Evolutionary conservation across 2,888 invertebrate genomes (phyloP).

Genomic region (Smittia sp.): DNA sequence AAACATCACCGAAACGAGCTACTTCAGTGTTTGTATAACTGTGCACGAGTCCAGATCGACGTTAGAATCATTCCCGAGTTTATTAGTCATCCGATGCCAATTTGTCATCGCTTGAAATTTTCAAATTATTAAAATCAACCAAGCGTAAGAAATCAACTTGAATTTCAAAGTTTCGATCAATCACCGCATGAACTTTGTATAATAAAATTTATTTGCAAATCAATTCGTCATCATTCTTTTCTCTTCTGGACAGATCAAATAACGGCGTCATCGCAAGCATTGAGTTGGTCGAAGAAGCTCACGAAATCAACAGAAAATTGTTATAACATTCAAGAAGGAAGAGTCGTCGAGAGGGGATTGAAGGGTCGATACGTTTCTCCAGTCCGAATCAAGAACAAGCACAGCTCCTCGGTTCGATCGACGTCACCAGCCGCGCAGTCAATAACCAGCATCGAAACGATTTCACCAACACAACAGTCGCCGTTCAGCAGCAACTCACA

Average conservation of each 20-base stretch:
- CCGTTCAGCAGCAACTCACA: background rate
- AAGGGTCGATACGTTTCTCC: constrained; percentile 40
- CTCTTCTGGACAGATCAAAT: background rate
- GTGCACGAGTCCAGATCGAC: background rate
- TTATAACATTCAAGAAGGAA: constrained; percentile 42
- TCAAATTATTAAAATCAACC: too few relatives aligned
- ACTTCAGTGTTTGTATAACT: background rate
- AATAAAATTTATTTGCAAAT: background rate
- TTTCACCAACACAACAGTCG: constrained; percentile 21
- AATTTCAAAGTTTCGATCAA: too few relatives aligned
- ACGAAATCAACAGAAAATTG: constrained; percentile 41
- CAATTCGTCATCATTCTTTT: too few relatives aligned
- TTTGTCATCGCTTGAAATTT: too few relatives aligned
- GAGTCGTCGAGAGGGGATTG: constrained; percentile 23
- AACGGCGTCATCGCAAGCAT: background rate
- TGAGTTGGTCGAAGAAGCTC: constrained; percentile 32
- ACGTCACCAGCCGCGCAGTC: constrained; percentile 25
- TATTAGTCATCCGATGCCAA: too few relatives aligned
- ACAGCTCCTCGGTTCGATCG: constrained; percentile 4
- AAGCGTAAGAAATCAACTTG: too few relatives aligned
- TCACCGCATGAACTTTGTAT: too few relatives aligned
- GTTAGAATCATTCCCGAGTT: too few relatives aligned
- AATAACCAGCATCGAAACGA: constrained; percentile 5
- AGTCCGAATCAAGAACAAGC: constrained; percentile 41
- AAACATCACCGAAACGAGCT: background rate